Percentiles rank a stretch among this genome's conserved stretches.
Evolutionary conservation across 2,797 vertebrate genomes (phyloP).

Genomic region (Ctenopoma kingsleyae): DNA sequence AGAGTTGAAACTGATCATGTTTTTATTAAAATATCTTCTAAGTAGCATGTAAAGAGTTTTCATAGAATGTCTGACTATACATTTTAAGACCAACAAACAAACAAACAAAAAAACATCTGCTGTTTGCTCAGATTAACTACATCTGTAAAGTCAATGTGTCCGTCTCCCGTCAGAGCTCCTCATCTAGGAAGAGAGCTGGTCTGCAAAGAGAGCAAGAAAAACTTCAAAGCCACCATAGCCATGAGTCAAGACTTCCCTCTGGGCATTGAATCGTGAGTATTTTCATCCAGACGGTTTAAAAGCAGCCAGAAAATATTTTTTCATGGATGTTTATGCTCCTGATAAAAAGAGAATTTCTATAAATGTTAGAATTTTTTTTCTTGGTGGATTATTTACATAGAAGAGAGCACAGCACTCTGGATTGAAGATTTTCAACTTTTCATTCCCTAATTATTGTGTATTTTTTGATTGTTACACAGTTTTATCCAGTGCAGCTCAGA

Average conservation of each 20-base stretch:
- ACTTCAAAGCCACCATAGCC: slow-evolving; percentile 98
- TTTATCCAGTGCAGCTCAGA: no score
- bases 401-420: no score
- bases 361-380: no score
- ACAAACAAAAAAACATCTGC: neutral
- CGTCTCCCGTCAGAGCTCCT: slow-evolving; percentile 87
- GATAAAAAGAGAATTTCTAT: neutral
- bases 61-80: no score
- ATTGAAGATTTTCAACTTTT: no score
- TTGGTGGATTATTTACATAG: no score
- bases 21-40: no score
- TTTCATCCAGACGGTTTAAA: neutral
- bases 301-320: neutral
- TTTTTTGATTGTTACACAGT: no score
- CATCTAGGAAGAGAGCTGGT: slow-evolving; percentile 96
- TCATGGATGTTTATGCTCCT: neutral
- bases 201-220: slow-evolving; percentile 99
- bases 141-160: neutral
- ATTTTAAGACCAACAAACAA: no score
- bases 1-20: no score
- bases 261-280: slow-evolving; percentile 95
- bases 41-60: no score
- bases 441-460: no score
- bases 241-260: slow-evolving; percentile 99
- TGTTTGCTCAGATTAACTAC: neutral